phyloP scores from a whole-genome alignment of 2,113 vertebrate species.

The Narcine bancroftii region DNA sequence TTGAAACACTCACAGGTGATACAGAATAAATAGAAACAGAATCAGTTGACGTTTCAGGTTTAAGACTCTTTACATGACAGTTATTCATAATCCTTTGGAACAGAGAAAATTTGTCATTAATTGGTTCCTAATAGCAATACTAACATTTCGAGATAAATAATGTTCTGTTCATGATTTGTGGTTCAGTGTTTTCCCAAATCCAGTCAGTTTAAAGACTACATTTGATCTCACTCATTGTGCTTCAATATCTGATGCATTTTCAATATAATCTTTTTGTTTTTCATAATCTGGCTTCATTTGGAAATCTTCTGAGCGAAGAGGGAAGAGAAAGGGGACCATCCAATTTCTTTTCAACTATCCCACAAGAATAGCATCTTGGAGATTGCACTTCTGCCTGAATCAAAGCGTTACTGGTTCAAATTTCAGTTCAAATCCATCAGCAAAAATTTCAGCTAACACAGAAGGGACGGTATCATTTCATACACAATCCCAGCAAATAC shows the following conservation, averaged over 20 bases:
- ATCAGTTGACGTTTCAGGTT: no score
- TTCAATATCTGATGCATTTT: background rate
- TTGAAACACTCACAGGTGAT: no score
- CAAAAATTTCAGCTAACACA: background rate
- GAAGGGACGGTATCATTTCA: no score
- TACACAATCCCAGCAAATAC: no score
- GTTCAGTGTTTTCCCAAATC: background rate
- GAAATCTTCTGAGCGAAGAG: background rate
- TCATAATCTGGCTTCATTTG: background rate
- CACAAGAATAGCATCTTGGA: background rate
- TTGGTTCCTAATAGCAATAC: background rate
- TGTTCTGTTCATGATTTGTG: background rate
- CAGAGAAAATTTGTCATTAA: no score
- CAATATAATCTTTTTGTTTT: background rate
- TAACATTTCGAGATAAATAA: background rate
- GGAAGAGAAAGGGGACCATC: background rate
- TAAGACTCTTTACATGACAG: no score
- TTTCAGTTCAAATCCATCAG: background rate
- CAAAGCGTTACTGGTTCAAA: background rate
- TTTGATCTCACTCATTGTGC: background rate
- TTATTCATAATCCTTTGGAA: no score
- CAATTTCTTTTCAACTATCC: background rate
- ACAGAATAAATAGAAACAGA: no score
- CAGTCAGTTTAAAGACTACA: background rate
- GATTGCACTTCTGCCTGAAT: background rate